Base-by-base conservation (phyloP, 1,140 invertebrate species). In the Cydia splendana region DNA sequence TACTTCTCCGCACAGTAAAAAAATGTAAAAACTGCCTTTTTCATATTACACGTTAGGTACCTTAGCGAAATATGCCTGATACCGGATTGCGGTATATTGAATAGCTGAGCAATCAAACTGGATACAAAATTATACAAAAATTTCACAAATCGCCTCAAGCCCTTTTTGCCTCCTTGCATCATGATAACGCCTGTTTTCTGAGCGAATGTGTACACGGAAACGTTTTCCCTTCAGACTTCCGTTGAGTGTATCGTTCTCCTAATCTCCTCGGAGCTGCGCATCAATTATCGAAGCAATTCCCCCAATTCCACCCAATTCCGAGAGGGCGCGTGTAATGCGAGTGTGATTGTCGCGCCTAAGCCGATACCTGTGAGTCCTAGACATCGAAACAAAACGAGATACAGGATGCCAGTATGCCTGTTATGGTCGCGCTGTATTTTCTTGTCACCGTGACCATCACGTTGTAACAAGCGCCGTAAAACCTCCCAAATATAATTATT, bases 271-370 rank as follows among this genome's bases (percentile, higher is more conserved):
- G 6, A 57, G 15, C n/a, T 18, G 13, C 53, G 6, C n/a, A 57
- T 57, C 53, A 57, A 57, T 57, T 57, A 57, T 57, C 18, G 53
- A 20, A 57, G 53, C 53, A 57, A 57, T 57, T 57, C 18, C 53
- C 20, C 48, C 48, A 51, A 51, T 51, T 51, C 48, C 48, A 42
- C 15, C 53, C 53, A 57, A 57, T 57, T 57, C 53, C 53, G 53
- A 57, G 15, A 7, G 30, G 30, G 15, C 48, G 13, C 48, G 48
- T 51, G 48, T 51, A 51, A 51, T 18, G 53, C 15, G 53, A 57
- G 15, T 20, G 53, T 57, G 5, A 34, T 34, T 34, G 34, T 34
- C 34, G 15, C 48, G 48, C 4, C 13, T 51, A 51, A 18, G 53
- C 53, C n/a, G n/a, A 18, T 57, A 3, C n/a, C 15, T 18, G 15